Evolutionary conservation across 2,888 invertebrate genomes (phyloP).

Genomic region (Drosophila antonietae): DNA sequence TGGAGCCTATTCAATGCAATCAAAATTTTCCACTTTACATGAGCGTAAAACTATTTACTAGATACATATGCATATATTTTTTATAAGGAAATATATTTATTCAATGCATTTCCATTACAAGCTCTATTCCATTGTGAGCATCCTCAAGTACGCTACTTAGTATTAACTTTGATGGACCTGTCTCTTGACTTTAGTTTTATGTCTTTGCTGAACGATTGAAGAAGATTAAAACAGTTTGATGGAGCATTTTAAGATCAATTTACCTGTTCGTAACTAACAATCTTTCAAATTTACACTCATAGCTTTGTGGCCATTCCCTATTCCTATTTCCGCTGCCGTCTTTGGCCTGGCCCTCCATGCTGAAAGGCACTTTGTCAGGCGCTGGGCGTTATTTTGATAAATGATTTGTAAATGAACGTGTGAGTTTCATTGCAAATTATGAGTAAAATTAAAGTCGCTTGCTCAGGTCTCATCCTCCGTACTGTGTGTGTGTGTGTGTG

Average conservation of each 20-base stretch:
- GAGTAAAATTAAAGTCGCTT: slow-evolving; percentile 48
- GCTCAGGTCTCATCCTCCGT: neutral
- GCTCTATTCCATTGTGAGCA: too few relatives aligned
- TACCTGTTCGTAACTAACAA: neutral
- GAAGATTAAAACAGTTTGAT: neutral
- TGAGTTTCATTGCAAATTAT: slow-evolving; percentile 69
- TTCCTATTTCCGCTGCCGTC: neutral
- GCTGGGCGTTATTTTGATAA: slow-evolving; percentile 57
- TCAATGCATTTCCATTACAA: too few relatives aligned
- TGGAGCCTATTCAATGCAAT: too few relatives aligned
- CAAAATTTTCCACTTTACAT: too few relatives aligned
- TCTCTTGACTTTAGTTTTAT: too few relatives aligned
- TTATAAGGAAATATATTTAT: too few relatives aligned
- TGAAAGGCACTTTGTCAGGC: slow-evolving; percentile 24
- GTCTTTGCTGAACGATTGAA: neutral
- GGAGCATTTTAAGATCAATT: neutral
- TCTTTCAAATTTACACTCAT: neutral
- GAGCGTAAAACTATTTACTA: too few relatives aligned
- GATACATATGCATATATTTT: too few relatives aligned
- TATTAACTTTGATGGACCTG: neutral
- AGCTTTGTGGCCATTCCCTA: neutral
- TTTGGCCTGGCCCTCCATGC: slow-evolving; percentile 19
- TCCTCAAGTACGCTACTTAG: too few relatives aligned
- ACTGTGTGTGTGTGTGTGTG: neutral
- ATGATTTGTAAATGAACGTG: slow-evolving; percentile 74